Percentiles rank a stretch among this genome's conserved stretches.
These are phyloP conservation scores for Falcaria lacertinaria DNA, from an alignment of 2,888 invertebrate species.

Conservation along the genomic window DNA sequence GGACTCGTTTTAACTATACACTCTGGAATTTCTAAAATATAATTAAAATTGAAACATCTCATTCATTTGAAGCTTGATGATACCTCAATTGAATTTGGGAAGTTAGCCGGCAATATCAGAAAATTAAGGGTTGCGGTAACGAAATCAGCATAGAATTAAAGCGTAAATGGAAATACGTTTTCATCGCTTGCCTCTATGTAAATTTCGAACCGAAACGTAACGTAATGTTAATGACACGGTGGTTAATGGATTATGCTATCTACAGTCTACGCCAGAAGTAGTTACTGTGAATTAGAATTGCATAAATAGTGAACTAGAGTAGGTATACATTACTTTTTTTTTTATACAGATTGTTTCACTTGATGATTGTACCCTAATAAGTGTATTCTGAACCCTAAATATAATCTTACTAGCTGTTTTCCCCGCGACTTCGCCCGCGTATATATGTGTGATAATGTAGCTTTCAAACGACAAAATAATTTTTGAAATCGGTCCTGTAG, in stretches of 20 bases:
- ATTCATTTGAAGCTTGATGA: neutral
- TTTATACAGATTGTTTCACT: no score
- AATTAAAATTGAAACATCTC: neutral
- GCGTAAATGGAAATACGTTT: constrained; percentile 53
- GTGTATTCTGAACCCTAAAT: no score
- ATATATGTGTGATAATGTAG: no score
- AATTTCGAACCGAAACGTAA: constrained; percentile 56
- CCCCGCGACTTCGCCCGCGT: no score
- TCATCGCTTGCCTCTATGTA: constrained; percentile 52
- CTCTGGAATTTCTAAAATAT: constrained; percentile 20
- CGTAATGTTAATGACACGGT: constrained; percentile 50
- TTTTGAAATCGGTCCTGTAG: no score
- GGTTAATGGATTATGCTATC: constrained; percentile 53
- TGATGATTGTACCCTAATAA: no score
- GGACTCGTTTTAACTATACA: constrained; percentile 45
- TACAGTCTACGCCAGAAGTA: constrained; percentile 30
- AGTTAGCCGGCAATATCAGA: constrained; percentile 1
- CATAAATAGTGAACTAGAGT: no score
- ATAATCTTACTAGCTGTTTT: no score
- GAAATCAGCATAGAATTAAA: constrained; percentile 51
- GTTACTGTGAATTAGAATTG: constrained; percentile 21
- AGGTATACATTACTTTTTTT: no score
- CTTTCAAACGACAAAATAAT: no score
- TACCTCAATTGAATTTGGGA: constrained; percentile 14
- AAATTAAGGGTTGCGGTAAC: constrained; percentile 17